Base-by-base conservation (phyloP, 1,140 invertebrate genomes). In the Odontomachus brunneus region DNA sequence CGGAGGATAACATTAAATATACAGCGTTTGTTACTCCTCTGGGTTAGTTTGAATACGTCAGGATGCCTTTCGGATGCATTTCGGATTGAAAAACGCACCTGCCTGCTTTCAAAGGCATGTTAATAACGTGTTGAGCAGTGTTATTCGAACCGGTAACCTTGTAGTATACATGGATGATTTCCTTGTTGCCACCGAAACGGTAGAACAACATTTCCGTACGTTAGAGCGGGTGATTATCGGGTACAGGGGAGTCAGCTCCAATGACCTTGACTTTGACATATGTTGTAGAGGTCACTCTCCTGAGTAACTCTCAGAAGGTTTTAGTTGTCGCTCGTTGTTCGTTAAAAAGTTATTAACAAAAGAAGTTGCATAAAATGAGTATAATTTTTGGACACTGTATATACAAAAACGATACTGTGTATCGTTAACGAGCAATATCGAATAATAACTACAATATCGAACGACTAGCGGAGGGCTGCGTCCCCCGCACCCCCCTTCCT, bases 181-280 rank as follows among this genome's bases (percentile, higher is more conserved):
- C 24, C 17, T 73, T 22, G 63, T 69, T 19, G 55, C 63, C 0
- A 66, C 65, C 3, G 12, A 3, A 0, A 62, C 65, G 0, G 15
- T 71, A 1, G 63, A 51, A 0, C 14, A 29, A 1, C 66, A 84
- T 17, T n/a, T 55, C 7, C 22, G 49, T 1, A 51, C 48, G 17
- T 62, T 91, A 72, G 49, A 86, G 74, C 24, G 48, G 78, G 3
- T 63, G 55, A 38, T 87, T 78, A 38, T n/a, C n/a, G n/a, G n/a
- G n/a, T n/a, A n/a, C n/a, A n/a, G n/a, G n/a, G n/a, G n/a, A n/a
- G n/a, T n/a, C n/a, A n/a, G n/a, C n/a, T n/a, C n/a, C n/a, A n/a
- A n/a, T n/a, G n/a, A n/a, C n/a, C n/a, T n/a, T n/a, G n/a, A n/a
- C n/a, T n/a, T n/a, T n/a, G n/a, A n/a, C n/a, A n/a, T n/a, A n/a